Base-by-base conservation (phyloP, 2,888 invertebrate species). In the Tinea trinotella region DNA sequence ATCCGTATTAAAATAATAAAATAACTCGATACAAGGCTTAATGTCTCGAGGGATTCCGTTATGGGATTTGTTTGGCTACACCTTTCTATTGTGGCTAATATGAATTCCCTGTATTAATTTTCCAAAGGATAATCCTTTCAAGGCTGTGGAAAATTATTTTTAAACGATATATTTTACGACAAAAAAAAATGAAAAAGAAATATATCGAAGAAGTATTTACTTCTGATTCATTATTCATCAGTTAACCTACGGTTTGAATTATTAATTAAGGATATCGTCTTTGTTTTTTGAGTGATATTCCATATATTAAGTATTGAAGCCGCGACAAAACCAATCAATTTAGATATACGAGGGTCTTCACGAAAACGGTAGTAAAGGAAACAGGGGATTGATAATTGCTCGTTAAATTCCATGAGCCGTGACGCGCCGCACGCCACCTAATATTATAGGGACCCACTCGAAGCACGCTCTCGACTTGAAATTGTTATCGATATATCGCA, bases 1-100 rank as follows among this genome's bases (percentile, higher is more conserved):
- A 79, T 76, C 76, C 71, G 67, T 70, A 72, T 76, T 76, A 76
- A 76, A 76, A 72, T 74, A 75, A 74, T 76, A 74, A 78, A 79
- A 77, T 70, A 65, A 64, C 67, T 65, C 70, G 66, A 73, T 72
- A 64, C 66, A 63, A 60, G 60, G 61, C 58, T 65, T 64, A 59
- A 59, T 60, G 55, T 57, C 53, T 52, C 36, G 24, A 20, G 15
- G 52, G 56, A 58, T 62, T 59, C 59, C 60, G 59, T 62, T 66
- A 65, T 61, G 61, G 60, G 56, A 61, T 61, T 61, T 62, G 66
- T 63, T 50, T 50, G 40, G 15, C 13, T 15, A 40, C 40, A 13
- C 40, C 13, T 15, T 40, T 15, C 40, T 40, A 40, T 40, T 40
- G 40, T 40, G 40, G 40, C 2, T 40, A 15, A 12, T n/a, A 40